Evolutionary conservation across 1,140 invertebrate species (phyloP), one percentile per base, ranked within the genome.

Genomic region (Eriocheir sinensis): DNA sequence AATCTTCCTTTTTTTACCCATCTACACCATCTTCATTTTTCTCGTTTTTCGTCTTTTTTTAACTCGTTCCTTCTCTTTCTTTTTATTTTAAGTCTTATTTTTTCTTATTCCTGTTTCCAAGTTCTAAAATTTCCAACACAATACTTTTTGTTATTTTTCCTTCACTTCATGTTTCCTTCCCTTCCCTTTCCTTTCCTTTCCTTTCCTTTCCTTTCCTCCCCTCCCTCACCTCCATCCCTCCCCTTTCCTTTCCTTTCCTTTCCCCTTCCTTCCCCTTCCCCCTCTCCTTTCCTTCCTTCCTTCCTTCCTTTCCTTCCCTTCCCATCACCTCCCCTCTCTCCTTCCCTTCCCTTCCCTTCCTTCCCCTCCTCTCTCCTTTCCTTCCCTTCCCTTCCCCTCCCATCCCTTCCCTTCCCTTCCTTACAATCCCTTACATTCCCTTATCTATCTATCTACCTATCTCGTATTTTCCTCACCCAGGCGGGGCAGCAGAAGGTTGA

Each of bases 401-500:
- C 27, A 4, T 81, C 32, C 4, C 27, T 81, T n/a, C 27, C 79
- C 79, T 6, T n/a, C 79, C 8, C 60, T 72, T 2, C n/a, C 21
- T 72, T n/a, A n/a, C 27, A 4, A n/a, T 72, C 60, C 44, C 15
- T 8, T 48, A 4, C 3, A 72, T 6, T 2, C 21, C 6, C 2
- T n/a, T 21, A 72, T 72, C 12, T n/a, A n/a, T 72, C 21, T 21
- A 72, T 72, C 6, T 21, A 21, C n/a, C 60, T 21, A 21, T 60
- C 53, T 21, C 8, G 8, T 21, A 15, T 15, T 60, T 91, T 30
- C 40, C 0, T 85, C 21, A 4, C 41, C 21, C 34, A 92, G 90
- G 72, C 30, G 12, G 90, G 90, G 1, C 32, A 81, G 60, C 90
- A 92, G 90, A 38, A 81, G 32, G 90, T 92, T 21, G 32, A 81